Evolutionary conservation across 2,888 invertebrate genomes (phyloP), one percentile per base, ranked within the genome.

Genomic region (Uloborus plumipes): DNA sequence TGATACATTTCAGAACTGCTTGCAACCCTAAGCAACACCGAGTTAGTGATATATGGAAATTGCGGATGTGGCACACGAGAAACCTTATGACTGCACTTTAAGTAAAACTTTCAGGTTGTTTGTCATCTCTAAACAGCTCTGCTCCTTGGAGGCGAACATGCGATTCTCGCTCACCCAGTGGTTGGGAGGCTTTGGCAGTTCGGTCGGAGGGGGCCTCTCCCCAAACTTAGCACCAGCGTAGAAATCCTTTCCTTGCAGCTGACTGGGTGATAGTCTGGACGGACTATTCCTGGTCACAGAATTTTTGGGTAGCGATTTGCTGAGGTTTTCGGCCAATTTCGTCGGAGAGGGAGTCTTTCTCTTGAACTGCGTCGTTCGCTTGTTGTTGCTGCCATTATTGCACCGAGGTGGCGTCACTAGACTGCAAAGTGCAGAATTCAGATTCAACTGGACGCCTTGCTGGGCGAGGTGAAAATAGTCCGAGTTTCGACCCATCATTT

Each of bases 171-270:
- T 81, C 89, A 92, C 92, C 95, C 95, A 95, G 89, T 93, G 94
- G 86, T 92, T 91, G 82, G 95, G 95, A 87, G 95, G 95, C 88
- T 93, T 93, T 82, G 95, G 95, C 88, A 95, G 90, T 85, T 93
- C 93, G 87, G 92, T 92, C 62, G 95, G 94, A 79, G 94, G 92
- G 70, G 95, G 95, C 75, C 95, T 93, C 86, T 94, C 94, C 88
- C 94, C 94, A 91, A 94, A 95, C 89, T 94, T 94, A 88, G 94
- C 93, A 88, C 93, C 94, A 85, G 94, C 94, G 85, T 89, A 89
- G 53, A 78, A 83, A 47, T 70, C 73, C 20, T 67, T 61, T 59
- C 20, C 67, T 31, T 74, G 55, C 55, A 65, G 61, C 69, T 74
- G 74, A 75, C 70, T 65, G 65, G 81, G 81, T 50, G 81, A 81